Evolutionary conservation across 2,797 vertebrate genomes (phyloP).

Genomic region (Galago senegalensis): DNA sequence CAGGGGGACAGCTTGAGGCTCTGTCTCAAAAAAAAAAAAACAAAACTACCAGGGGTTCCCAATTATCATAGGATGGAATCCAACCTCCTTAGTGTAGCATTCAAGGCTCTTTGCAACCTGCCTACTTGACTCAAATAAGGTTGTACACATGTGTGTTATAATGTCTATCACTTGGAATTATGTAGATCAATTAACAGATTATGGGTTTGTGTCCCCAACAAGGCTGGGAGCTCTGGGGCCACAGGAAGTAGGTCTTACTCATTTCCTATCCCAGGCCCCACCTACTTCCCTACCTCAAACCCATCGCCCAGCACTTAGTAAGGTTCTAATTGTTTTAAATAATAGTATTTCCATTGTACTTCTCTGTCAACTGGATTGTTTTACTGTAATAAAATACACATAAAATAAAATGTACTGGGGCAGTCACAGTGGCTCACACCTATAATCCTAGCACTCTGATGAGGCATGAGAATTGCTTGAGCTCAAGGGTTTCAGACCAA

Average conservation of each 20-base stretch:
- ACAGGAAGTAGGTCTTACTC: slow-evolving; percentile 61
- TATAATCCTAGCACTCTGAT: too few species aligned
- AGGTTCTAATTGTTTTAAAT: slow-evolving; percentile 31
- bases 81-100: slow-evolving; percentile 24
- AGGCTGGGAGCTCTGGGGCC: background rate
- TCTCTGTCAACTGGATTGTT: slow-evolving; percentile 34
- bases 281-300: background rate
- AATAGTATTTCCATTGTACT: slow-evolving; percentile 36
- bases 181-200: slow-evolving; percentile 57
- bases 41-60: background rate
- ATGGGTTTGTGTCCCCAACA: slow-evolving; percentile 47
- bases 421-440: too few species aligned
- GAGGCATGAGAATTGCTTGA: too few species aligned
- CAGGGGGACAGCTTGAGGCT: too few species aligned
- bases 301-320: background rate
- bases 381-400: background rate
- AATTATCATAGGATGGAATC: slow-evolving; percentile 51
- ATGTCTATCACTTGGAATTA: slow-evolving; percentile 54
- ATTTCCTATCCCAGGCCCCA: slow-evolving; percentile 48
- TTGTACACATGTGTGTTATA: background rate
- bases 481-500: too few species aligned
- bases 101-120: slow-evolving; percentile 57
- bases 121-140: slow-evolving; percentile 47
- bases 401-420: background rate
- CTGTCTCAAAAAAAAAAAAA: too few species aligned